Evolutionary conservation across 2,113 vertebrate species (phyloP).

Genomic region (Barbus barbus): DNA sequence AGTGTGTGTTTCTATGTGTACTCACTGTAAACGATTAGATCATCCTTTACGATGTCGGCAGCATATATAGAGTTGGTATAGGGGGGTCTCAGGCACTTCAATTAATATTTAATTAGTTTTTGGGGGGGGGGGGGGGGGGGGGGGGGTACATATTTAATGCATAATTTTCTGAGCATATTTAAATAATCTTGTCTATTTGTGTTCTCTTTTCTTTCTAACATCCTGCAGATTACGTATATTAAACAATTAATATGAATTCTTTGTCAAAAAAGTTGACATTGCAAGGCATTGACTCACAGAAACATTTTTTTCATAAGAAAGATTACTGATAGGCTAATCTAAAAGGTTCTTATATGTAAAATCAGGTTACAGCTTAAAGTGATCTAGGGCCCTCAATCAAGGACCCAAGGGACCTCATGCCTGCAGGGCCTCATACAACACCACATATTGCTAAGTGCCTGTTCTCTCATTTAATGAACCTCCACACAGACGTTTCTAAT

Average conservation of each 20-base stretch:
- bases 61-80: not conserved
- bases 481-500: not conserved
- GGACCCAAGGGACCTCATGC: not conserved
- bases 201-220: not conserved
- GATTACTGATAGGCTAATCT: not conserved
- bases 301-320: not conserved
- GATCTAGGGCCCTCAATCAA: not conserved
- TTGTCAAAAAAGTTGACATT: not conserved
- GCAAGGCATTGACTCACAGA: too few relatives aligned
- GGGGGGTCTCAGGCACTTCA: not conserved
- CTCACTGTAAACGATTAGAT: too few relatives aligned
- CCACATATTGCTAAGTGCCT: not conserved
- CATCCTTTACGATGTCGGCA: slow-evolving; percentile 26
- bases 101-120: not conserved
- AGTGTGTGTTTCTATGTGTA: slow-evolving; percentile 3
- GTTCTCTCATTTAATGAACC: not conserved
- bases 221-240: not conserved
- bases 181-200: not conserved
- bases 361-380: too few relatives aligned
- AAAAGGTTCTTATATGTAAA: not conserved
- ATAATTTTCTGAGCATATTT: not conserved
- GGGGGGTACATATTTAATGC: not conserved
- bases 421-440: not conserved
- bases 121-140: too few relatives aligned
- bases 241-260: not conserved